These are phyloP conservation scores for Psettodes erumei DNA, from an alignment of 2,113 vertebrate genomes.

Conservation along the genomic window DNA sequence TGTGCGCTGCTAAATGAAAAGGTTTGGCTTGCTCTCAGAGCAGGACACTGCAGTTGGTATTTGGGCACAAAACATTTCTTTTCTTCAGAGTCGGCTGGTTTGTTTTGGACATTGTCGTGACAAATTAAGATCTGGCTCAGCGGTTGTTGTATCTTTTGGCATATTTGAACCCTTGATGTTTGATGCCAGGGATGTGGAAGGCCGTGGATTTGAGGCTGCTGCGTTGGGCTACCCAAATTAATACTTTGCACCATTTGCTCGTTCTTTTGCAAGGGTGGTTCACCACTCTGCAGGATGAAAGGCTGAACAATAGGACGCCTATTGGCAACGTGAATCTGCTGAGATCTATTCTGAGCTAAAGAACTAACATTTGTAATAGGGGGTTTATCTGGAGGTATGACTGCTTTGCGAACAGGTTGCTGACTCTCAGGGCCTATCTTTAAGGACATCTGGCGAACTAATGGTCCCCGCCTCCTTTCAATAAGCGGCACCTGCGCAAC, in stretches of 20 bases:
- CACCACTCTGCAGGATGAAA: slow-evolving; percentile 72
- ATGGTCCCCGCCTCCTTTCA: slow-evolving; percentile 93
- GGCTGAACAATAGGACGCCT: slow-evolving; percentile 66
- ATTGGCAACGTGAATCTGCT: slow-evolving; percentile 74
- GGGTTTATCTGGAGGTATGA: slow-evolving; percentile 79
- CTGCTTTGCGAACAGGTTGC: slow-evolving; percentile 77
- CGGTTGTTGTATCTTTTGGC: slow-evolving; percentile 72
- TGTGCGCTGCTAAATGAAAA: slow-evolving; percentile 81
- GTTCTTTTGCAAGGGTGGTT: slow-evolving; percentile 68
- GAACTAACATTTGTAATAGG: slow-evolving; percentile 73
- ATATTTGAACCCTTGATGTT: slow-evolving; percentile 78
- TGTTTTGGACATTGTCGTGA: slow-evolving; percentile 74
- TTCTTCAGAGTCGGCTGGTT: slow-evolving; percentile 67
- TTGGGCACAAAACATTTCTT: slow-evolving; percentile 89
- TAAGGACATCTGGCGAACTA: slow-evolving; percentile 96
- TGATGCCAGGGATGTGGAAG: slow-evolving; percentile 85
- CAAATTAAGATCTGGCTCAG: slow-evolving; percentile 72
- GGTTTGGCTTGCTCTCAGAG: slow-evolving; percentile 82
- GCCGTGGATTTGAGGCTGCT: slow-evolving; percentile 81
- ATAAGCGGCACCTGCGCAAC: slow-evolving; percentile 89
- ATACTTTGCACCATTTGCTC: slow-evolving; percentile 82
- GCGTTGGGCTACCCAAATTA: slow-evolving; percentile 79
- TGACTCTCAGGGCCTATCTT: slow-evolving; percentile 91
- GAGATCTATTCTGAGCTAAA: slow-evolving; percentile 78
- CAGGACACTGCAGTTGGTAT: slow-evolving; percentile 90